phyloP scores from a whole-genome alignment of 92 coral and sea anemone genomes.

The Parazoanthus darwini region DNA sequence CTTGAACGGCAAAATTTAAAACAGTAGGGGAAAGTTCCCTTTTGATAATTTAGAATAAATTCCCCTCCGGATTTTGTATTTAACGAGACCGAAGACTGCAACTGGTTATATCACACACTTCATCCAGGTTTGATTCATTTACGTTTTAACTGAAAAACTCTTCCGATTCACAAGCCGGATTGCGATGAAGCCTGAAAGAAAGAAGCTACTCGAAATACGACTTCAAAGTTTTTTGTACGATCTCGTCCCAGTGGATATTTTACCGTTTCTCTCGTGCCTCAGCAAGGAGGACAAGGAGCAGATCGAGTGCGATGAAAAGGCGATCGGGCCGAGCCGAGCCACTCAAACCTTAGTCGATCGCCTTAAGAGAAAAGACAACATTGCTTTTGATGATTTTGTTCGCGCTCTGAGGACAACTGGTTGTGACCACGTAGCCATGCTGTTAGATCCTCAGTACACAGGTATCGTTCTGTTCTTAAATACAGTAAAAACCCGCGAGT shows the following conservation, averaged over 20 bases:
- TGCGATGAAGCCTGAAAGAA: constrained; percentile 52
- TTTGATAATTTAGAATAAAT: not conserved
- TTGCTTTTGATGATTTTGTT: constrained; percentile 70
- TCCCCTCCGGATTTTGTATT: not conserved
- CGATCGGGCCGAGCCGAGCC: constrained; percentile 65
- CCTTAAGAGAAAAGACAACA: constrained; percentile 51
- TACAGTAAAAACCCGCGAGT: too few relatives aligned
- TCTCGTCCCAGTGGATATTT: constrained; percentile 60
- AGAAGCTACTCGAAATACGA: constrained; percentile 48
- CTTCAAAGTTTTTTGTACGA: constrained; percentile 59
- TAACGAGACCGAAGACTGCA: not conserved
- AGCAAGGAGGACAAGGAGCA: constrained; percentile 53
- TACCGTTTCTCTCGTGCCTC: constrained; percentile 59
- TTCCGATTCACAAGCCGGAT: not conserved
- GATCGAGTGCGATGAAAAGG: constrained; percentile 48
- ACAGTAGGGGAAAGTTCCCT: not conserved
- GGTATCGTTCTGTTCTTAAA: not conserved
- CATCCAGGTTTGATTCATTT: not conserved
- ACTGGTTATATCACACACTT: not conserved
- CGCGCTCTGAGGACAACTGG: constrained; percentile 83
- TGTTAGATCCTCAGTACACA: constrained; percentile 70
- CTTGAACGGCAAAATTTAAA: not conserved
- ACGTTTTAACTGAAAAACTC: not conserved
- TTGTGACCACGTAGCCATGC: constrained; percentile 73
- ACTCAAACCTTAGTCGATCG: constrained; percentile 68